These are phyloP conservation scores for Donacobius atricapilla DNA, from an alignment of 2,113 vertebrate species.

Conservation along the genomic window DNA sequence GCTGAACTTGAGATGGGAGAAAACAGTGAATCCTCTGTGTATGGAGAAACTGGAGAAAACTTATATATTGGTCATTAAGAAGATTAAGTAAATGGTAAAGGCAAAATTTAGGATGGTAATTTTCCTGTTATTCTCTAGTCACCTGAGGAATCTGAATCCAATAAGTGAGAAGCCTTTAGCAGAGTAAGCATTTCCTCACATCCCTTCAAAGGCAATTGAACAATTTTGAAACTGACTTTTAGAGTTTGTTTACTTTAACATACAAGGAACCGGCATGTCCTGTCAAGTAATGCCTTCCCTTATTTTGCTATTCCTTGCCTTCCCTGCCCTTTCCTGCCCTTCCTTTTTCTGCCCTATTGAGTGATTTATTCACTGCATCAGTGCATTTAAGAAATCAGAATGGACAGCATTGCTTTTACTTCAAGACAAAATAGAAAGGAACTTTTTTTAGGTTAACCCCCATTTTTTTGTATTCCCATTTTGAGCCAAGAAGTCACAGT, in stretches of 20 bases:
- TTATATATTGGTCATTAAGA: background rate
- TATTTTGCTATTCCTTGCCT: background rate
- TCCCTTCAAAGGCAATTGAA: background rate
- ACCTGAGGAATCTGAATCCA: background rate
- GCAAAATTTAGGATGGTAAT: background rate
- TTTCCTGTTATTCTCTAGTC: background rate
- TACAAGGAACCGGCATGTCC: background rate
- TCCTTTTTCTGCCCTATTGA: background rate
- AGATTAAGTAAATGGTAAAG: background rate
- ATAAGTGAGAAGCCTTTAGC: background rate
- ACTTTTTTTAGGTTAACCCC: background rate
- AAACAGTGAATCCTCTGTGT: background rate
- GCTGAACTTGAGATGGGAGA: background rate
- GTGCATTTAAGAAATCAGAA: background rate
- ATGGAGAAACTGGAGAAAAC: background rate
- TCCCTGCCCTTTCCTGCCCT: background rate
- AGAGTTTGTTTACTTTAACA: background rate
- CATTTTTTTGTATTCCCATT: background rate
- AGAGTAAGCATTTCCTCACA: background rate
- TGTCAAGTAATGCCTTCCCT: background rate
- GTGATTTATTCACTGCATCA: background rate
- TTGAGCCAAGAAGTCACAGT: background rate
- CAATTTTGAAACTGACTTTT: background rate
- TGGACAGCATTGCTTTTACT: background rate
- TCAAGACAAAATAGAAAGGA: background rate